Conservation (phyloP, 92 coral and sea anemone genomes). For the Parazoanthus atlanticus region DNA sequence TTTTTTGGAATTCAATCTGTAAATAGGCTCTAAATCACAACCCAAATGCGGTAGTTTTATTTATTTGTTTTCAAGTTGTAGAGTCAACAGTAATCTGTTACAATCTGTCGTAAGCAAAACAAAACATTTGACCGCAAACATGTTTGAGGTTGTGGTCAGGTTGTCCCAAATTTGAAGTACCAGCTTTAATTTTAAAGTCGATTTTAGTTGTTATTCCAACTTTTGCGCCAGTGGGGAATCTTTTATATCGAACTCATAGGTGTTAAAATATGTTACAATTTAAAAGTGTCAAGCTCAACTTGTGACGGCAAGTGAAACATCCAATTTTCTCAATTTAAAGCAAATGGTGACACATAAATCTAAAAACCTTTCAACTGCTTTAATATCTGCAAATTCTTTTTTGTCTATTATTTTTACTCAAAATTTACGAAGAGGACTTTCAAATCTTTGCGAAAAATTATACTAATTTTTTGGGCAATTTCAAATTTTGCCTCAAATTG, state of each 20-base stretch:
- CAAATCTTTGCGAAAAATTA: neutral
- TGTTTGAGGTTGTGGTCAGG: neutral
- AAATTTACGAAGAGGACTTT: neutral
- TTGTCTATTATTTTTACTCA: neutral
- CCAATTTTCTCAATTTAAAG: neutral
- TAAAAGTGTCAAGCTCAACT: constrained; percentile 1
- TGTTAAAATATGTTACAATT: constrained; percentile 21
- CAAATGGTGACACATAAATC: constrained; percentile 3
- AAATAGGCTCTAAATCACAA: neutral
- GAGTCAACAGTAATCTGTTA: neutral
- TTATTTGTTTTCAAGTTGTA: neutral
- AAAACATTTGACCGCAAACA: constrained; percentile 20
- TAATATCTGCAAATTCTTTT: neutral
- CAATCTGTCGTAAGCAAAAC: neutral
- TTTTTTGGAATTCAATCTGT: neutral
- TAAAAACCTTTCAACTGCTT: neutral
- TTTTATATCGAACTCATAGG: constrained; percentile 27
- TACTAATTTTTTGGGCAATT: neutral
- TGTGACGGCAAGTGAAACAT: constrained; percentile 9
- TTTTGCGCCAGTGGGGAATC: constrained; percentile 11
- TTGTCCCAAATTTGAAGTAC: neutral
- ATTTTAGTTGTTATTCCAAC: constrained; percentile 8
- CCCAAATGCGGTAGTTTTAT: neutral
- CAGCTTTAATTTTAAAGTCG: constrained; percentile 3
- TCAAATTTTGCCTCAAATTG: neutral